Base-by-base conservation (phyloP, 2,888 invertebrate genomes). In the Cetonia aurata region DNA sequence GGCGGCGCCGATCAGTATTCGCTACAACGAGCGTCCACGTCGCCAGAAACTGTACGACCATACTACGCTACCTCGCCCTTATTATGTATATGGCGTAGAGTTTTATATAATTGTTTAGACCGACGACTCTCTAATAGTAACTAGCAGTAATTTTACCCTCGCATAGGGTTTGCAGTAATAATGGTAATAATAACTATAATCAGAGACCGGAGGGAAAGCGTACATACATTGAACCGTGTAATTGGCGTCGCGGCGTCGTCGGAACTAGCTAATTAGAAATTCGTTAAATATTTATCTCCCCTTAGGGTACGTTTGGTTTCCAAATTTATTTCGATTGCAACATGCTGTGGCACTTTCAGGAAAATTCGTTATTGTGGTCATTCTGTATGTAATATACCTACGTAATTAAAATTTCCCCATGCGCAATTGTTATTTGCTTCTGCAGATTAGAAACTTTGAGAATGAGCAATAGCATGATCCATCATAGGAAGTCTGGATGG, bases 121-220 rank as follows among this genome's bases (percentile, higher is more conserved):
- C 41, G 50, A 50, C 62, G 19, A 12, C 15, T 50, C 37, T 4
- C 25, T 25, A 25, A 4, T 25, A 25, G 8, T 37, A 6, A 1
- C 62, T 65, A 50, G 62, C 50, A 50, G 62, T 50, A 50, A 50
- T 65, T 50, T 65, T 65, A 25, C 8, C 17, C 62, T 33, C 50
- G 50, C 41, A 46, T 12, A 17, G 50, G 50, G 50, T 50, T 50
- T 50, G 31, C 41, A 48, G 17, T 65, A 65, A 65, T 65, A 65
- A 65, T 65, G 50, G 50, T 65, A 65, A 65, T 50, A 65, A 52
- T 65, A 65, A 65, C 50, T 65, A 17, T 65, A 65, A 65, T 65
- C 62, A 65, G 50, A 50, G 62, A 6, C 37, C 17, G 33, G 12
- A 50, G 62, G 62, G 62, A 65, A 62, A 50, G 25, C 52, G 10